phyloP scores from a whole-genome alignment of 1,140 invertebrate species.

The Hyphantria cunea region DNA sequence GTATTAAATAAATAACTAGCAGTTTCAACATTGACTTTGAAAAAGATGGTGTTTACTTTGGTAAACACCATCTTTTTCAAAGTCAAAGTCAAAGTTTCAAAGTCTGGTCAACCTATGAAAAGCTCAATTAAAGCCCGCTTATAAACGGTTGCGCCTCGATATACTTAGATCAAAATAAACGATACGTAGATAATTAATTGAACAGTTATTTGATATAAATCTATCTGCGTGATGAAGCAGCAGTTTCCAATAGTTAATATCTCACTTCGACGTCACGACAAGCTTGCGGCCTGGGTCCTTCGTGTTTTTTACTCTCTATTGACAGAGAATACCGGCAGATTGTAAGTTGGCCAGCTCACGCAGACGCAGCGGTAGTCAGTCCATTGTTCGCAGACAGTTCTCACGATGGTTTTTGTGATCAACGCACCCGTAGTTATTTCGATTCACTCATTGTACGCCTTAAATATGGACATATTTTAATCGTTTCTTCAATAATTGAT shows the following conservation, averaged over 20 bases:
- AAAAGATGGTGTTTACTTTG: too few species aligned
- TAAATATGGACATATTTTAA: constrained; percentile 45
- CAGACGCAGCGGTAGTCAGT: constrained; percentile 35
- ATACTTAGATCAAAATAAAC: constrained; percentile 11
- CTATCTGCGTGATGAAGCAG: constrained; percentile 34
- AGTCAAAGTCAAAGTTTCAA: too few species aligned
- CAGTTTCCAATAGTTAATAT: constrained; percentile 38
- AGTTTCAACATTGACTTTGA: too few species aligned
- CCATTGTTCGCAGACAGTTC: constrained; percentile 53
- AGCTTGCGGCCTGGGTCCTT: constrained; percentile 26
- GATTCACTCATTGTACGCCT: constrained; percentile 46
- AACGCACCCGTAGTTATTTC: constrained; percentile 50
- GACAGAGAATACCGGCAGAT: constrained; percentile 40
- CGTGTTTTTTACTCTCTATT: constrained; percentile 45
- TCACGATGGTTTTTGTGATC: constrained; percentile 57
- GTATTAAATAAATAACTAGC: too few species aligned
- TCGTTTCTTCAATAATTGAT: constrained; percentile 25
- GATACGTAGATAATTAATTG: constrained; percentile 26
- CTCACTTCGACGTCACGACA: constrained; percentile 44
- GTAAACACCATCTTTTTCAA: too few species aligned
- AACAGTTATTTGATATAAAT: constrained; percentile 25
- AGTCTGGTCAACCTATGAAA: too few species aligned
- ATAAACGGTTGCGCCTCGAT: neutral
- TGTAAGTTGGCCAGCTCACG: constrained; percentile 32
- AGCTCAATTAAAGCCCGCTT: too few species aligned